Evolutionary conservation across 1,140 invertebrate genomes (phyloP).

Genomic region (Listronotus bonariensis): DNA sequence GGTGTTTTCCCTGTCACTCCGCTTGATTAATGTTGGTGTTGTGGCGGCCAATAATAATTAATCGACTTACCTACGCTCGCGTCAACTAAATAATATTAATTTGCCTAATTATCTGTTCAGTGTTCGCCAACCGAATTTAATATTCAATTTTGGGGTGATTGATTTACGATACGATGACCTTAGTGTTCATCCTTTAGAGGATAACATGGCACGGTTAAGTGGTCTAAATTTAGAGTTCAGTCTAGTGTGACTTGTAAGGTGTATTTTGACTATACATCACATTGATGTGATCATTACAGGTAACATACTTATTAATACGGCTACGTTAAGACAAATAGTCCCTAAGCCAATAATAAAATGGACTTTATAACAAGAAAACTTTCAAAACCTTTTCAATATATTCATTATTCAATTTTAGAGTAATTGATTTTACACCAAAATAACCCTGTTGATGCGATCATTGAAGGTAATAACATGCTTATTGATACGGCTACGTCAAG

Average conservation of each 20-base stretch:
- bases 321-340: no score
- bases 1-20: slow-evolving; percentile 7
- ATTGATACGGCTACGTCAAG: no score
- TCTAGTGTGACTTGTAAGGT: no score
- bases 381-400: no score
- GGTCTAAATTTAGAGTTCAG: background rate
- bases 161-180: slow-evolving; percentile 10
- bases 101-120: slow-evolving; percentile 22
- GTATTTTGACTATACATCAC: no score
- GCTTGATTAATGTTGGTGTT: slow-evolving; percentile 10
- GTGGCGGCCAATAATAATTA: slow-evolving; percentile 15
- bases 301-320: no score
- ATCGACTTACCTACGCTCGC: slow-evolving; percentile 18
- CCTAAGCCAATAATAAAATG: no score
- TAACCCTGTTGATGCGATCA: no score
- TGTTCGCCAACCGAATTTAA: slow-evolving; percentile 18
- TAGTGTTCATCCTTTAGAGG: background rate
- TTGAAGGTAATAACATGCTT: no score
- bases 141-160: slow-evolving; percentile 23
- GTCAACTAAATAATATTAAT: slow-evolving; percentile 31
- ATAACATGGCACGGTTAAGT: slow-evolving; percentile 20
- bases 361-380: no score
- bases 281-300: no score
- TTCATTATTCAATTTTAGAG: slow-evolving; percentile 17
- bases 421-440: slow-evolving; percentile 14